phyloP scores from a whole-genome alignment of 1,140 invertebrate species.

The Drosophila bifasciata region DNA sequence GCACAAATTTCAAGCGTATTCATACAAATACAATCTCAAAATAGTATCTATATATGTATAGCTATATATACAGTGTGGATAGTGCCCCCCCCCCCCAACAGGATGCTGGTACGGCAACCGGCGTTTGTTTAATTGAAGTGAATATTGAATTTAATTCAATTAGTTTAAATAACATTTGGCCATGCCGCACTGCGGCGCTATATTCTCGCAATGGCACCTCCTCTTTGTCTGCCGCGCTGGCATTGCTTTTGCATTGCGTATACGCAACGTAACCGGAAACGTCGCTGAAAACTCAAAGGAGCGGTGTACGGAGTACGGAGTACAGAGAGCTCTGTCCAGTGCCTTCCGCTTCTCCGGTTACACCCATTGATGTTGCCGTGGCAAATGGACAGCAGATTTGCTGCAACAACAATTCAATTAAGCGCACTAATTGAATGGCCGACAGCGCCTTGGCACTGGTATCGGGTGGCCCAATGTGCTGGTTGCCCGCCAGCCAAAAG shows the following conservation, averaged over 20 bases:
- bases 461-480: conserved; percentile 47
- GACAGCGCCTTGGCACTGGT: conserved; percentile 30
- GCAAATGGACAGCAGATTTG: conserved; percentile 67
- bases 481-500: not conserved
- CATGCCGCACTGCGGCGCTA: not conserved
- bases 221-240: not conserved
- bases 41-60: too few species aligned
- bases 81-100: too few species aligned
- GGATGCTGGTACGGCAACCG: conserved; percentile 1
- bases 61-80: too few species aligned
- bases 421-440: conserved; percentile 81
- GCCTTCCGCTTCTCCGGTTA: conserved; percentile 27
- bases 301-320: conserved; percentile 26
- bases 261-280: conserved; percentile 70
- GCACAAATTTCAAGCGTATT: conserved; percentile 43
- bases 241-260: conserved; percentile 48
- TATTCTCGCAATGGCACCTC: not conserved
- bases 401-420: conserved; percentile 82
- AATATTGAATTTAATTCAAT: conserved; percentile 76
- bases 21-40: conserved; percentile 18
- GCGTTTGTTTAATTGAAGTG: conserved; percentile 44
- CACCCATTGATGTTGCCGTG: conserved; percentile 20
- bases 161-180: conserved; percentile 77
- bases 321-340: conserved; percentile 12
- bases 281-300: conserved; percentile 62